Base-by-base conservation (phyloP, 2,113 vertebrate species). In the Myotis brandtii region DNA sequence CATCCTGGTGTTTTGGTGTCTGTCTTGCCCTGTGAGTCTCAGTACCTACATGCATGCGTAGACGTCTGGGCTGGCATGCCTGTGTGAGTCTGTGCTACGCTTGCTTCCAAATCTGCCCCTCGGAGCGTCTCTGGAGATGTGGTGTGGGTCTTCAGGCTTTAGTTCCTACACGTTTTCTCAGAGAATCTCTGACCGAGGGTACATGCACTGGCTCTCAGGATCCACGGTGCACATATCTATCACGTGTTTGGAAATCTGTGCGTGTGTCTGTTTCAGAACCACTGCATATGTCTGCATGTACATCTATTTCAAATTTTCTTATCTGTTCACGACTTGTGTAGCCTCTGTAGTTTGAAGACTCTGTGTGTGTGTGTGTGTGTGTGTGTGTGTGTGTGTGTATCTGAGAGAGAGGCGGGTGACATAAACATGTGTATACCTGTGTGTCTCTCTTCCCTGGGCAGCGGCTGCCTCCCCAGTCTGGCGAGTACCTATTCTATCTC, bases 11-110 rank as follows among this genome's bases (percentile, higher is more conserved):
- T 82, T 69, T 20, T 7, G 46, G 16, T 32, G 4, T 62, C 12
- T 85, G 81, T 48, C 81, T 37, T 69, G 90, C 25, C 43, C 76
- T 27, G 64, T 27, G 54, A 48, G 80, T 56, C 79, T 86, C 3
- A 0, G 50, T 13, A 14, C 62, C 34, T 9, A 2, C 0, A 0
- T 89, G 76, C 40, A 37, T 13, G 12, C 18, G 2, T 2, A 43
- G 69, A 66, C 30, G 30, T 73, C 86, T 72, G 43, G 81, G 30
- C 62, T 48, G 43, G 62, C 43, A 25, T 3, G 34, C 40, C 75
- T 86, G 27, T 23, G 48, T 48, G 50, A 40, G 32, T 75, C 30
- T 0, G 12, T 46, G 21, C n/a, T 48, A 17, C 20, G 34, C 73
- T 34, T 43, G n/a, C 59, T 70, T 89, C 90, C 77, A 69, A 32